Conservation (phyloP, 1,140 invertebrate genomes). For the Lordiphosa clarofinis region DNA sequence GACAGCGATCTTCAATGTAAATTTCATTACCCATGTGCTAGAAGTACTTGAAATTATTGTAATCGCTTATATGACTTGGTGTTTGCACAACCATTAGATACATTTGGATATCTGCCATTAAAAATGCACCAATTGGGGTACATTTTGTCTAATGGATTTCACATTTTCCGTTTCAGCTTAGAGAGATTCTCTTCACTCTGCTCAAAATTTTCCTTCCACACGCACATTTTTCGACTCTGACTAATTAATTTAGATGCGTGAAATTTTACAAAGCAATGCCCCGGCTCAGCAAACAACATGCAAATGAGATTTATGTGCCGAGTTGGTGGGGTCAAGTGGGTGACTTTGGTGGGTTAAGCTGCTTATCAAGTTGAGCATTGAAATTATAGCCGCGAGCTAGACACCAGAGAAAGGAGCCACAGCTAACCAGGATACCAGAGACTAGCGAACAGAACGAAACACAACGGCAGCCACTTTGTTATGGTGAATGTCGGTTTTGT, state of each 20-base stretch:
- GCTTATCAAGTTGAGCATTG: constrained; percentile 77
- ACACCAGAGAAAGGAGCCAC: constrained; percentile 51
- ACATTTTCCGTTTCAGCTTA: too few species aligned
- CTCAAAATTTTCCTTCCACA: too few species aligned
- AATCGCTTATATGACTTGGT: too few species aligned
- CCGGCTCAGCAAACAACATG: constrained; percentile 42
- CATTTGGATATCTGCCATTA: too few species aligned
- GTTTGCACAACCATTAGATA: too few species aligned
- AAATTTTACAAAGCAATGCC: constrained; percentile 62
- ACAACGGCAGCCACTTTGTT: constrained; percentile 57
- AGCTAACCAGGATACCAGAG: constrained; percentile 34
- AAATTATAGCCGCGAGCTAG: constrained; percentile 77
- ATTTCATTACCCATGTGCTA: too few species aligned
- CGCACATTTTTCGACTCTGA: constrained; percentile 9
- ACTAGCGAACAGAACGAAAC: constrained; percentile 36
- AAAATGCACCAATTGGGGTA: too few species aligned
- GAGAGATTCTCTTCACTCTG: too few species aligned
- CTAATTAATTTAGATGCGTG: constrained; percentile 69
- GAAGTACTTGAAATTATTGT: too few species aligned
- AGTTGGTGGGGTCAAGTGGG: constrained; percentile 2
- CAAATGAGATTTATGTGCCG: constrained; percentile 27
- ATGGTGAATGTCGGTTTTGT: constrained; percentile 45
- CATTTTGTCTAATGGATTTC: too few species aligned
- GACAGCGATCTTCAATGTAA: too few species aligned
- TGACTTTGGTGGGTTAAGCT: constrained; percentile 64